Base-by-base conservation (phyloP, 2,113 vertebrate genomes). In the Vidua chalybeata region DNA sequence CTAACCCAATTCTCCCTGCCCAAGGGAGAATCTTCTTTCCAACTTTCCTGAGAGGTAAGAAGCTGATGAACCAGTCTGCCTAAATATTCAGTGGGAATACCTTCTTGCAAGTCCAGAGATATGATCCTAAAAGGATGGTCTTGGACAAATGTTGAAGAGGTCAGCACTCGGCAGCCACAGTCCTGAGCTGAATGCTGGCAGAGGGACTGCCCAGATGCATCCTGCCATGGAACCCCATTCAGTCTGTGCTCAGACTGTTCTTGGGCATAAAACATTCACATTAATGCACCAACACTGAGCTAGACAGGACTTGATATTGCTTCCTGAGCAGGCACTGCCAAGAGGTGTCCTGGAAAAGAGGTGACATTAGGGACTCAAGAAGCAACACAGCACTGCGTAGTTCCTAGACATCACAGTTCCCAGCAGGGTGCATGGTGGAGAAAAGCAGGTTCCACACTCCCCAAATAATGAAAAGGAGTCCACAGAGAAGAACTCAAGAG, bases 281-380 rank as follows among this genome's bases (percentile, higher is more conserved):
- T 15, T 59, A 80, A 73, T 5, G 24, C 10, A 45, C 0, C 0
- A 3, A 43, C 26, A 33, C 28, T 1, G 3, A 54, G 18, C 15
- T 21, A 41, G 63, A 66, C 11, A 69, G 28, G 49, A 56, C 33
- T 14, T 54, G 54, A n/a, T 51, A 52, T 0, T 55, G 37, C 22
- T 83, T 80, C 63, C 59, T 73, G 37, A 88, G 54, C 24, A 51
- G 45, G 28, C 2, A 5, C 30, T 68, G 67, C 59, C 0, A 0
- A 48, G 63, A 41, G 9, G 5, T 4, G 11, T 80, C 68, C 55
- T 74, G 64, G 55, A 62, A 77, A 52, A 51, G 8, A 52, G 16
- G 27, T 18, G 45, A 54, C 20, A 13, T 56, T 61, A 61, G 78
- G 56, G n/a, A 74, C 4, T 23, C 1, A 3, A 84, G 74, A 90